phyloP scores from a whole-genome alignment of 92 coral and sea anemone genomes.

The Paramuricea clavata region DNA sequence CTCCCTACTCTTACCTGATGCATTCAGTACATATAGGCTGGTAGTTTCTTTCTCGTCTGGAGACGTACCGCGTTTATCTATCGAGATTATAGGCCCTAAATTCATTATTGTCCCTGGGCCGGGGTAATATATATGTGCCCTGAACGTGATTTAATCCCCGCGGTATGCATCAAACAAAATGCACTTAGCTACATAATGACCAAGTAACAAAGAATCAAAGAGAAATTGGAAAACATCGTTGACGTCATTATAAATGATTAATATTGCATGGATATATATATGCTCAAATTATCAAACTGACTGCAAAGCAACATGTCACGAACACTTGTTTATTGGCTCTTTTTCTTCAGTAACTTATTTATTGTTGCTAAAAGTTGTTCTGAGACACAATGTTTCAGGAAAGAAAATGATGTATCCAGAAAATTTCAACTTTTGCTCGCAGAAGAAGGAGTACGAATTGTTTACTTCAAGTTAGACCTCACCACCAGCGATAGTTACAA shows the following conservation, averaged over 20 bases:
- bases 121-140: too few relatives aligned
- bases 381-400: slow-evolving; percentile 27
- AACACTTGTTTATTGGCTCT: not conserved
- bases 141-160: too few relatives aligned
- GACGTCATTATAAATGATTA: not conserved
- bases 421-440: slow-evolving; percentile 36
- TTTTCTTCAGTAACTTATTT: not conserved
- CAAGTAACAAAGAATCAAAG: too few relatives aligned
- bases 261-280: not conserved
- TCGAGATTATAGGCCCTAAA: too few relatives aligned
- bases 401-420: slow-evolving; percentile 2
- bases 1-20: too few relatives aligned
- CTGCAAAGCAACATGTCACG: slow-evolving; percentile 5
- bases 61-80: too few relatives aligned
- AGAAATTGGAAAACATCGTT: slow-evolving; percentile 5
- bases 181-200: too few relatives aligned
- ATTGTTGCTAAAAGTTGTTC: slow-evolving; percentile 21
- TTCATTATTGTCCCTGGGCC: too few relatives aligned
- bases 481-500: slow-evolving; percentile 43
- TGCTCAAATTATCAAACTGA: not conserved
- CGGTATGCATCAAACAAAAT: too few relatives aligned
- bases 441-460: slow-evolving; percentile 61
- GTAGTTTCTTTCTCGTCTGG: too few relatives aligned
- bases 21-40: too few relatives aligned
- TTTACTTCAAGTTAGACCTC: slow-evolving; percentile 46